Conservation (phyloP, 1,140 invertebrate species). For the Pteromalus puparum region DNA sequence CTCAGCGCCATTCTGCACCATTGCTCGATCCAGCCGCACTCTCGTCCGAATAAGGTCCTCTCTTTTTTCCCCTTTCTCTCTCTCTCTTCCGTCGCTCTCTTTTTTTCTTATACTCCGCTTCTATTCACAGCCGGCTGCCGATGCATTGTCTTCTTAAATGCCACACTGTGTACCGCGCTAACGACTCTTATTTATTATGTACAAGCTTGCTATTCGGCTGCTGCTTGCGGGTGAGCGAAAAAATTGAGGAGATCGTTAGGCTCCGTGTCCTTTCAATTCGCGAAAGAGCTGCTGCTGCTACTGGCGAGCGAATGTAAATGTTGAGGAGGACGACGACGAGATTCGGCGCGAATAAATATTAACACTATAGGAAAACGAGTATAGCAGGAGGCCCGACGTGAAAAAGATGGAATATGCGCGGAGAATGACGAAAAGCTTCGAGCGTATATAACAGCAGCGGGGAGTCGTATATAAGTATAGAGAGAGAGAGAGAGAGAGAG, state of each 20-base stretch:
- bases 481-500: too few species aligned
- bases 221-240: background rate
- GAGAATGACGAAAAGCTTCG: conserved; percentile 8
- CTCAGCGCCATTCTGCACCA: conserved; percentile 60
- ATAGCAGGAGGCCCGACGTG: conserved; percentile 42
- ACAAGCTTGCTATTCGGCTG: background rate
- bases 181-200: background rate
- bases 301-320: conserved; percentile 16
- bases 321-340: conserved; percentile 19
- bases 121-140: conserved; percentile 21
- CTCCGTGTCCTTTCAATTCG: background rate
- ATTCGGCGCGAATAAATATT: conserved; percentile 60
- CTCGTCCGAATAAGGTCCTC: conserved; percentile 55
- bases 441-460: background rate
- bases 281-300: background rate
- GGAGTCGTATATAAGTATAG: conserved; percentile 55
- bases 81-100: too few species aligned
- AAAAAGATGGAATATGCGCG: conserved; percentile 37
- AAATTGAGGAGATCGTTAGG: background rate
- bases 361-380: conserved; percentile 59
- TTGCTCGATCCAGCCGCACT: conserved; percentile 52
- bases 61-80: conserved; percentile 36
- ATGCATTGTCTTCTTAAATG: conserved; percentile 40
- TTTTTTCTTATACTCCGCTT: background rate
- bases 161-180: background rate